Evolutionary conservation across 1,140 invertebrate species (phyloP).

Genomic region (Daktulosphaira vitifoliae): DNA sequence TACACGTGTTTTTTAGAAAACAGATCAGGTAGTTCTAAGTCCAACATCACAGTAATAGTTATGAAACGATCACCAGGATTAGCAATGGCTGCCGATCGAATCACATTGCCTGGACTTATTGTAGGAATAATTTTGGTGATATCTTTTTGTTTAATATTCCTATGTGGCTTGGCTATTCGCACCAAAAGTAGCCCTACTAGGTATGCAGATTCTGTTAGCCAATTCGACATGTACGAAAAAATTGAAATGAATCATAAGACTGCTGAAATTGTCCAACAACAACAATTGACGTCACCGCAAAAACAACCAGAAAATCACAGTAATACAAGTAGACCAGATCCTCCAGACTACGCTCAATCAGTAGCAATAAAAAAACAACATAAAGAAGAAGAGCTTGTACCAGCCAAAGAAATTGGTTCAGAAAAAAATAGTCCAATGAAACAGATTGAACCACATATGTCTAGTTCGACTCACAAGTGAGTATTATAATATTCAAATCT

Average conservation of each 20-base stretch:
- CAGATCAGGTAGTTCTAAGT: slow-evolving; percentile 58
- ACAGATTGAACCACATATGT: no score
- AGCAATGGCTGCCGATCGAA: slow-evolving; percentile 47
- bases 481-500: no score
- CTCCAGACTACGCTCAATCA: background rate
- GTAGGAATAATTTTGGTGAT: slow-evolving; percentile 51
- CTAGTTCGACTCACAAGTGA: no score
- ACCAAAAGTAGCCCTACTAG: slow-evolving; percentile 41
- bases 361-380: no score
- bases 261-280: background rate
- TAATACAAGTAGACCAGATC: background rate
- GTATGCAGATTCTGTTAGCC: slow-evolving; percentile 39
- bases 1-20: slow-evolving; percentile 69
- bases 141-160: slow-evolving; percentile 53
- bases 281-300: background rate
- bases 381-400: no score
- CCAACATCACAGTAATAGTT: slow-evolving; percentile 47
- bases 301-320: no score
- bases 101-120: slow-evolving; percentile 49
- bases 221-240: slow-evolving; percentile 59
- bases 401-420: no score
- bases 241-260: slow-evolving; percentile 57
- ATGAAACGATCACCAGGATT: slow-evolving; percentile 44
- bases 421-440: no score
- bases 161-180: slow-evolving; percentile 47